Evolutionary conservation across 2,888 invertebrate genomes (phyloP).

Genomic region (Caenorhabditis afra): DNA sequence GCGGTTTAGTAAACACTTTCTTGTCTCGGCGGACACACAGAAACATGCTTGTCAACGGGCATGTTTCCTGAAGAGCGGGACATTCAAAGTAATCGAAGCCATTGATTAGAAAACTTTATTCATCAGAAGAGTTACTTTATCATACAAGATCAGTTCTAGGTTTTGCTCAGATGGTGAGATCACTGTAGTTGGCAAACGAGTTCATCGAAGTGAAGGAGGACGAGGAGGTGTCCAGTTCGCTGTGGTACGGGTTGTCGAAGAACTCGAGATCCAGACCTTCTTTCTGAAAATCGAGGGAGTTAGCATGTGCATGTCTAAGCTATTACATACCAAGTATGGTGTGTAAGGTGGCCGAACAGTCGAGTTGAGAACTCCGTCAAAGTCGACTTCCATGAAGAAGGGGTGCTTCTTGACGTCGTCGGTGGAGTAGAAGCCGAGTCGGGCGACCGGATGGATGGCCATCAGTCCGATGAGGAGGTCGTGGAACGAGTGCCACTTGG

Average conservation of each 20-base stretch:
- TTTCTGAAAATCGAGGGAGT: constrained; percentile 13
- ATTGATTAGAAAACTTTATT: background rate
- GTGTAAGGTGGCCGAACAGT: constrained; percentile 36
- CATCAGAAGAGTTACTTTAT: background rate
- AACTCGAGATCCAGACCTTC: constrained; percentile 41
- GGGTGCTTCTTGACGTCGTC: constrained; percentile 52
- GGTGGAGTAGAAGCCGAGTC: constrained; percentile 44
- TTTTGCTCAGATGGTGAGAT: constrained; percentile 16
- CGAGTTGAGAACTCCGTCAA: constrained; percentile 36
- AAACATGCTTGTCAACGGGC: constrained; percentile 5
- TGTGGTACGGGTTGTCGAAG: constrained; percentile 41
- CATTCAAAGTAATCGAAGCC: too few relatives aligned
- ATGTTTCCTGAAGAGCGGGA: background rate
- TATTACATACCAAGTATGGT: constrained; percentile 20
- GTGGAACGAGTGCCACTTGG: constrained; percentile 42
- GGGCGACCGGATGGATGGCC: constrained; percentile 45
- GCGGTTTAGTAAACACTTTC: constrained; percentile 51
- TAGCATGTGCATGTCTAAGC: background rate
- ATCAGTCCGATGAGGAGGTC: constrained; percentile 47
- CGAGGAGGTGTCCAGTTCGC: constrained; percentile 26
- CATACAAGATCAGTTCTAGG: background rate
- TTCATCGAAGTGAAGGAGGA: constrained; percentile 15
- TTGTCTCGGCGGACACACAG: constrained; percentile 2
- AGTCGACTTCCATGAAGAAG: constrained; percentile 47
- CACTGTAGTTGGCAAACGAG: constrained; percentile 13